A percentile compares a stretch with the other conserved stretches of the same genome.
These are phyloP conservation scores for Tenualosa ilisha DNA, from an alignment of 2,797 vertebrate genomes.

Conservation along the genomic window DNA sequence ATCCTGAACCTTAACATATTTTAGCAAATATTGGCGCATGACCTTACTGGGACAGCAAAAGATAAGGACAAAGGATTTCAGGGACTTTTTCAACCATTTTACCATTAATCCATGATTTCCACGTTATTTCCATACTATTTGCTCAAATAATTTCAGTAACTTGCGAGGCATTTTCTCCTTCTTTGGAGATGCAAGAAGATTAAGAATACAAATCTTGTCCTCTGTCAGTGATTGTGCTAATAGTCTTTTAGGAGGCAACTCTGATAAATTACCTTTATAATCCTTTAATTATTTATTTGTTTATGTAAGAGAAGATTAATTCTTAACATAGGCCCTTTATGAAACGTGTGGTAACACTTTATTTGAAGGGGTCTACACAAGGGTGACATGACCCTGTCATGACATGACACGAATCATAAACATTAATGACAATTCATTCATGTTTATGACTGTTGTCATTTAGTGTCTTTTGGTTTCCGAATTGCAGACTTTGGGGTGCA, in stretches of 20 bases:
- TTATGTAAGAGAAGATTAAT: too few relatives aligned
- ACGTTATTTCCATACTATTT: not conserved
- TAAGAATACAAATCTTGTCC: not conserved
- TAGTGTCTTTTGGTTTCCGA: too few relatives aligned
- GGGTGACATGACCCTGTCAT: too few relatives aligned
- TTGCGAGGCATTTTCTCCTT: not conserved
- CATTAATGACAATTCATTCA: too few relatives aligned
- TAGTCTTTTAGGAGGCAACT: not conserved
- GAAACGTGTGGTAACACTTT: too few relatives aligned
- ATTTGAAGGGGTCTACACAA: too few relatives aligned
- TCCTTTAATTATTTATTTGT: not conserved
- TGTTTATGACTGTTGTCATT: too few relatives aligned
- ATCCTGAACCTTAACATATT: slow-evolving; percentile 31
- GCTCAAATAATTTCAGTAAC: not conserved
- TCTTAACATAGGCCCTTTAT: too few relatives aligned
- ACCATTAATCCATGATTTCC: not conserved
- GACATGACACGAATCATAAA: too few relatives aligned
- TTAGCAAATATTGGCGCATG: not conserved
- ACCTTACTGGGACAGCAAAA: not conserved
- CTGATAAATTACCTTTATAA: not conserved
- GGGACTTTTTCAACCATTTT: slow-evolving; percentile 16
- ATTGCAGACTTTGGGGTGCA: too few relatives aligned
- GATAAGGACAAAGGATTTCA: not conserved
- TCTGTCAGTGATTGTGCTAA: not conserved
- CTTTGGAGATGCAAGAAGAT: not conserved